Base-by-base conservation (phyloP, 2,113 vertebrate genomes). In the Accipiter virgatus region DNA sequence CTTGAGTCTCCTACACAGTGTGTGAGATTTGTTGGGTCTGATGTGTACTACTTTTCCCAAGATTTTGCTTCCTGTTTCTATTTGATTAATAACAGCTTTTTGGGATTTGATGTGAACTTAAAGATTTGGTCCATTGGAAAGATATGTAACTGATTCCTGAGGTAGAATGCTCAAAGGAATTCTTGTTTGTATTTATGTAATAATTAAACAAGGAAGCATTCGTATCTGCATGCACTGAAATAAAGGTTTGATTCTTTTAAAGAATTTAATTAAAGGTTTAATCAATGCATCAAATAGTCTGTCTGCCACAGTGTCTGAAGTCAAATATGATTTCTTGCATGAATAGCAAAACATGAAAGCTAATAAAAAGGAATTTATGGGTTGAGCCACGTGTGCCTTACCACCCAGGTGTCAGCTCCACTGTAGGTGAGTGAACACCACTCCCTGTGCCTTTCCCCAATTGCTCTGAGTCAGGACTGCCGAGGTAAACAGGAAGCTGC, bases 111-210 rank as follows among this genome's bases (percentile, higher is more conserved):
- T 75, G 20, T 70, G 27, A 85, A 31, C 23, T 48, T 80, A 16
- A 25, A 55, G 14, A 27, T 55, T 62, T 63, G 25, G 22, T 66
- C 50, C 1, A 0, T 53, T 78, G 43, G 42, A 68, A 83, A 34
- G 42, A n/a, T 50, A 4, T 19, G 18, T 78, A 40, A 77, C 16
- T 53, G 66, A 43, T 63, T 73, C n/a, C 67, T 34, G 59, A 78
- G 58, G 10, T 52, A n/a, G 45, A 81, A 83, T 77, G 40, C 48
- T 83, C 10, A 42, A 78, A 89, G 45, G n/a, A 86, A 50, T 70
- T 80, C 22, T 70, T 75, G 53, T 82, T 50, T 96, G 59, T 78
- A 38, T 81, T 91, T 83, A 20, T 77, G 72, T 90, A 90, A 93
- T 87, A 84, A 63, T 92, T 87, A 92, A 94, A 85, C 23, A 59